phyloP scores from a whole-genome alignment of 1,140 invertebrate genomes.

The Cydia fagiglandana region DNA sequence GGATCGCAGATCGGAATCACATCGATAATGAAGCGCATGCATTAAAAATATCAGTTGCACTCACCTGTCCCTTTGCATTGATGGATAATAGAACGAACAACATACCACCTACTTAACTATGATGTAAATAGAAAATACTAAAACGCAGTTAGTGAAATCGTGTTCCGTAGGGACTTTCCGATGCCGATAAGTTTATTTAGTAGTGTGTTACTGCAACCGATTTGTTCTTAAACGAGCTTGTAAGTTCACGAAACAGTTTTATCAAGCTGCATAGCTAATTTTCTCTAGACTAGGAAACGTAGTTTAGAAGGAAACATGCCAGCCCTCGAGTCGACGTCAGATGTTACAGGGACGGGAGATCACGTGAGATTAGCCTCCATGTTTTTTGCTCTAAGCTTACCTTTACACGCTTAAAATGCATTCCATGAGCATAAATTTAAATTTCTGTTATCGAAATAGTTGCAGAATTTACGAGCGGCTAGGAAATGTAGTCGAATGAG shows the following conservation, averaged over 20 bases:
- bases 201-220: constrained; percentile 6
- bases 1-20: constrained; percentile 55
- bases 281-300: constrained; percentile 18
- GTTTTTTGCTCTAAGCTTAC: constrained; percentile 57
- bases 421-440: constrained; percentile 66
- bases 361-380: constrained; percentile 65
- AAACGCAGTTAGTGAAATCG: neutral
- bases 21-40: constrained; percentile 64
- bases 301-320: constrained; percentile 29
- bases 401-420: constrained; percentile 65
- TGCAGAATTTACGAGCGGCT: constrained; percentile 60
- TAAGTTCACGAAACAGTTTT: constrained; percentile 29
- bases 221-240: constrained; percentile 12
- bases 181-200: constrained; percentile 8
- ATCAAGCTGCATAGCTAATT: constrained; percentile 29
- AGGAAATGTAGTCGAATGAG: constrained; percentile 58
- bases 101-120: constrained; percentile 8
- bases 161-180: neutral
- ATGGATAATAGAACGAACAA: constrained; percentile 24
- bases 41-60: constrained; percentile 54
- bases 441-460: constrained; percentile 73
- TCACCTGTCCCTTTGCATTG: constrained; percentile 43
- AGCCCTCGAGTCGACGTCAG: constrained; percentile 40
- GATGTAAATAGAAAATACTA: neutral
- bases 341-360: constrained; percentile 42